A percentile compares a stretch with the other conserved stretches of the same genome.
These are phyloP conservation scores for Pseudobourletiella spinata DNA, from an alignment of 1,140 invertebrate species.

Conservation along the genomic window DNA sequence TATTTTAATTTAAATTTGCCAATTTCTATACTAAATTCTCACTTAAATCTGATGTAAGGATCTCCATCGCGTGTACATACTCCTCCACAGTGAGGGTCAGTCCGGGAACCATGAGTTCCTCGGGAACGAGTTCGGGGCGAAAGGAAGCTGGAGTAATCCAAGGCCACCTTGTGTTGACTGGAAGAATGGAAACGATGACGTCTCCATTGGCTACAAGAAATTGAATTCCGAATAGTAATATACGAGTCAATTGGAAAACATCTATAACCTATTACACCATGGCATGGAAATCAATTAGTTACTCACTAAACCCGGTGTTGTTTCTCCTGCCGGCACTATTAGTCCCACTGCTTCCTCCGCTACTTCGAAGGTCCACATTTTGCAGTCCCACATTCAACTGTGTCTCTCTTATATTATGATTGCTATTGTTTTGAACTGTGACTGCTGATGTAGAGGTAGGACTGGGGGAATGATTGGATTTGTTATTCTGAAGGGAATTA, in stretches of 20 bases:
- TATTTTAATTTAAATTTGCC: too few species aligned
- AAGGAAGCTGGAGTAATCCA: slow-evolving; percentile 87
- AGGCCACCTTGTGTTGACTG: slow-evolving; percentile 77
- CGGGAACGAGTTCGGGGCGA: slow-evolving; percentile 82
- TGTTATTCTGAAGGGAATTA: slow-evolving; percentile 6
- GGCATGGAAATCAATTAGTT: not conserved
- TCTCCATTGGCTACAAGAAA: slow-evolving; percentile 71
- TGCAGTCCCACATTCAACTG: not conserved
- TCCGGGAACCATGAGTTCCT: slow-evolving; percentile 69
- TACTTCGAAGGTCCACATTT: slow-evolving; percentile 17
- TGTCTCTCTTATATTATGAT: not conserved
- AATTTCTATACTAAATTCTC: too few species aligned
- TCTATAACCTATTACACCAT: not conserved
- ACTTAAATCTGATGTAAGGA: slow-evolving; percentile 74
- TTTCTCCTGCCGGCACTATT: slow-evolving; percentile 1
- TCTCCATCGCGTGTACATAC: slow-evolving; percentile 87
- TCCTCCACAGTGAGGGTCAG: slow-evolving; percentile 78
- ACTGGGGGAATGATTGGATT: not conserved
- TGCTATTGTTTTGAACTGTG: not conserved
- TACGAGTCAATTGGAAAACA: not conserved
- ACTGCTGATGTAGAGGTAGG: not conserved
- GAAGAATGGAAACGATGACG: slow-evolving; percentile 79
- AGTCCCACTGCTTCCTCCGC: not conserved
- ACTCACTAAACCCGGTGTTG: slow-evolving; percentile 19
- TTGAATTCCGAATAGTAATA: not conserved